phyloP scores from a whole-genome alignment of 2,797 vertebrate genomes.

The Oreonectes daqikongensis region DNA sequence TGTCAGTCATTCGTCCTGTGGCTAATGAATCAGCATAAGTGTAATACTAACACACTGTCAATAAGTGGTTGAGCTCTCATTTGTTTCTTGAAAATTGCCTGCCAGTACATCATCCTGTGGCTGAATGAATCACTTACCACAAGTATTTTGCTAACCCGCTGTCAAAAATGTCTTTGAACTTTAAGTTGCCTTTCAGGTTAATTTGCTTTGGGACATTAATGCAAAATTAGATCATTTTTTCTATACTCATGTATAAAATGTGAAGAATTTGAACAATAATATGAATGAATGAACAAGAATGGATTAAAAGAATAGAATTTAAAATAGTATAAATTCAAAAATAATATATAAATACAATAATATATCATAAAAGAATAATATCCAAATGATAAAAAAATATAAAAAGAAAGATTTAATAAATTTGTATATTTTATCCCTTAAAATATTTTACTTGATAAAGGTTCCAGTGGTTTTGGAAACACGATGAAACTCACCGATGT shows the following conservation, averaged over 20 bases:
- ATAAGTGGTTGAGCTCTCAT: background rate
- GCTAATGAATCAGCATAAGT: constrained; percentile 6
- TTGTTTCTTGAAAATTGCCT: background rate
- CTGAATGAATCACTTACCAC: constrained; percentile 15
- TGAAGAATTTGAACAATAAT: background rate
- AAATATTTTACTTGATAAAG: too few species aligned
- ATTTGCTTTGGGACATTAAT: background rate
- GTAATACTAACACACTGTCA: background rate
- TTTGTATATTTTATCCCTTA: too few species aligned
- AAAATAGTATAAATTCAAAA: too few species aligned
- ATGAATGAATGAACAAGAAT: background rate
- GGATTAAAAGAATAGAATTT: background rate
- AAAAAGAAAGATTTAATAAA: too few species aligned
- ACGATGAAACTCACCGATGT: constrained; percentile 83
- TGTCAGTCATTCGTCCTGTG: constrained; percentile 1
- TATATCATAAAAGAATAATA: too few species aligned
- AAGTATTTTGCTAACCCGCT: background rate
- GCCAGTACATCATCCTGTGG: background rate
- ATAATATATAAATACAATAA: too few species aligned
- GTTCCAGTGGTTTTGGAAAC: too few species aligned
- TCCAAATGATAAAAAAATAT: too few species aligned
- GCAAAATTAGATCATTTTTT: background rate
- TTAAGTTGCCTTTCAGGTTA: background rate
- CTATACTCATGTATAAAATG: background rate
- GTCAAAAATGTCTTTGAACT: background rate